A percentile compares a stretch with the other conserved stretches of the same genome.
Evolutionary conservation across 1,140 invertebrate species (phyloP).

Genomic region (Nasonia longicornis): DNA sequence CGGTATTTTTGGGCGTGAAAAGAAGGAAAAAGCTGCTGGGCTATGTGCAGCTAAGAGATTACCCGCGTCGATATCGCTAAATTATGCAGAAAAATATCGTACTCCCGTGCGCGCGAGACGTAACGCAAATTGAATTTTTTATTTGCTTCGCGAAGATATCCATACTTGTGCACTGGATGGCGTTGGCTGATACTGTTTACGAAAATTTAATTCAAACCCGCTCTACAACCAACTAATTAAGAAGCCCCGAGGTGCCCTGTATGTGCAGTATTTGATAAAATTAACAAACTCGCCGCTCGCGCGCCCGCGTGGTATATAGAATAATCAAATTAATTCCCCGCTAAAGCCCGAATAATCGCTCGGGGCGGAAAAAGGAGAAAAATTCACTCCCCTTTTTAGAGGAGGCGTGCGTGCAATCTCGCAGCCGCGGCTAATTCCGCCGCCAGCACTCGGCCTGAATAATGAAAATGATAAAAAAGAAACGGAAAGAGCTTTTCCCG

Average conservation of each 20-base stretch:
- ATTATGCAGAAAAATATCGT: not conserved
- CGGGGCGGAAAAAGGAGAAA: not conserved
- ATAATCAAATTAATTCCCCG: constrained; percentile 36
- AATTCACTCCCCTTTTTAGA: not conserved
- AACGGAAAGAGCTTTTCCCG: constrained; percentile 3
- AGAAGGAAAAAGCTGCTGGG: not conserved
- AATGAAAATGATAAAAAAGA: constrained; percentile 40
- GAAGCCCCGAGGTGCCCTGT: not conserved
- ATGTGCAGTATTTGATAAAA: constrained; percentile 2
- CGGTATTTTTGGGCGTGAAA: no score
- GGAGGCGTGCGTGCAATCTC: constrained; percentile 14
- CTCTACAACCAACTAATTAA: not conserved
- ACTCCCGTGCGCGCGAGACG: not conserved
- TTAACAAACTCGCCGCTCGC: not conserved
- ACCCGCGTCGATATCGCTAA: not conserved
- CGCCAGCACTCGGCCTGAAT: constrained; percentile 5
- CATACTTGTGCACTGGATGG: no score
- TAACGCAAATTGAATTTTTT: not conserved
- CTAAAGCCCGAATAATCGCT: constrained; percentile 24
- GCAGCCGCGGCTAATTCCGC: constrained; percentile 20
- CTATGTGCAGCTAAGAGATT: not conserved
- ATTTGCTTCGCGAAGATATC: not conserved
- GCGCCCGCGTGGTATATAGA: not conserved
- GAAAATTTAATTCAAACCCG: no score
- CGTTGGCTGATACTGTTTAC: no score